A percentile compares a stretch with the other conserved stretches of the same genome.
These are phyloP conservation scores for Sterna hirundo DNA, from an alignment of 2,113 vertebrate species.

Conservation along the genomic window DNA sequence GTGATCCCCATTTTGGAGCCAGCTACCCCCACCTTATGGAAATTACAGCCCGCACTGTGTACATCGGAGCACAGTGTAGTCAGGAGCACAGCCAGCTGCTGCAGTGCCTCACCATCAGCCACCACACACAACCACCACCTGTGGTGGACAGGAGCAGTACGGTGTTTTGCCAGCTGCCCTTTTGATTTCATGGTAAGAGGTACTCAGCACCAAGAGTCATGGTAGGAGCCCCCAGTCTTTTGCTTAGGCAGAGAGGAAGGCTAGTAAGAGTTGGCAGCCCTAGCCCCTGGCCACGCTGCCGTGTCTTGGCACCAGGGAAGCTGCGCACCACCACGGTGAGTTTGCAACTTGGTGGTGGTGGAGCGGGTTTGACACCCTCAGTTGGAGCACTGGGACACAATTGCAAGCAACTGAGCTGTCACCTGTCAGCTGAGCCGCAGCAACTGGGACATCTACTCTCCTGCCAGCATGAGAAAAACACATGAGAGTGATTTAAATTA, in stretches of 20 bases:
- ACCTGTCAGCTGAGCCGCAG: neutral
- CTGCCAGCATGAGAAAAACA: neutral
- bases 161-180: neutral
- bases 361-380: neutral
- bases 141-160: neutral
- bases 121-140: neutral
- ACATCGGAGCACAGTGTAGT: rapidly evolving
- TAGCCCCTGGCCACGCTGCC: neutral
- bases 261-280: neutral
- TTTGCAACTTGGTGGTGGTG: neutral
- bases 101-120: neutral
- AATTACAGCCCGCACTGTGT: neutral
- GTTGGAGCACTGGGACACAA: neutral
- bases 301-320: neutral
- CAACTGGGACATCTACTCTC: neutral
- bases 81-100: neutral
- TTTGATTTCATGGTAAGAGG: neutral
- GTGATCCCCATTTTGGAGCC: neutral
- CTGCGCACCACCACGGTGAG: rapidly evolving
- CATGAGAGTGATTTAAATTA: neutral
- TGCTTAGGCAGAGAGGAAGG: neutral
- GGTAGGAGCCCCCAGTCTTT: neutral
- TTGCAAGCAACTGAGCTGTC: neutral
- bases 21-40: neutral
- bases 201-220: neutral